Base-by-base conservation (phyloP, 2,888 invertebrate species). In the Oscheius sp. region DNA sequence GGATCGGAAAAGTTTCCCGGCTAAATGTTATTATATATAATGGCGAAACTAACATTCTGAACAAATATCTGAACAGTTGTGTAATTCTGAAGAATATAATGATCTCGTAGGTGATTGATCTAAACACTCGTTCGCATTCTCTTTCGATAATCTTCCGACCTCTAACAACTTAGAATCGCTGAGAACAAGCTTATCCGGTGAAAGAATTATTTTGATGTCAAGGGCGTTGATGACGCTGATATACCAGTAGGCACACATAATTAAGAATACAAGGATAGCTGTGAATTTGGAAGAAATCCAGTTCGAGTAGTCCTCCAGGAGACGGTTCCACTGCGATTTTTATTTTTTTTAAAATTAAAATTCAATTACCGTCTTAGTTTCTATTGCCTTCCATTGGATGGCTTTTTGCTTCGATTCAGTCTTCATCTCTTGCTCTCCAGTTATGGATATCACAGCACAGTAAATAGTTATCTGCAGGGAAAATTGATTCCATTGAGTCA, bases 231-330 rank as follows among this genome's bases (percentile, higher is more conserved):
- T 65, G 28, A 80, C 65, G 28, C 77, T 68, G 6, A 77, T 71
- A 30, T 63, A 69, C 67, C 50, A 49, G 28, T 68, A 68, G 14
- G 44, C 54, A 28, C 51, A 54, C 56, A 65, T 45, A 14, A 64
- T 49, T 50, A 79, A 67, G 44, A 80, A 64, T n/a, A 83, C 67
- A n/a, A 80, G 49, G n/a, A 73, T 24, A 12, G 80, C 71, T 3
- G 83, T 83, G 72, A 82, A 83, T 1, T 74, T 70, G 51, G 75
- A 80, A 61, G 80, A 72, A 8, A 83, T 71, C 83, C 83, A 83
- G 28, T 74, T 69, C 30, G 81, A 81, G 51, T 83, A 83, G 36
- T 74, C 73, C 30, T 76, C 77, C 17, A 80, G 64, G 14, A 80
- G 24, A 6, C 17, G 38, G 14, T 41, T 28, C 59, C 59, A 59